phyloP scores from a whole-genome alignment of 2,797 vertebrate genomes.

The Chromis chromis region DNA sequence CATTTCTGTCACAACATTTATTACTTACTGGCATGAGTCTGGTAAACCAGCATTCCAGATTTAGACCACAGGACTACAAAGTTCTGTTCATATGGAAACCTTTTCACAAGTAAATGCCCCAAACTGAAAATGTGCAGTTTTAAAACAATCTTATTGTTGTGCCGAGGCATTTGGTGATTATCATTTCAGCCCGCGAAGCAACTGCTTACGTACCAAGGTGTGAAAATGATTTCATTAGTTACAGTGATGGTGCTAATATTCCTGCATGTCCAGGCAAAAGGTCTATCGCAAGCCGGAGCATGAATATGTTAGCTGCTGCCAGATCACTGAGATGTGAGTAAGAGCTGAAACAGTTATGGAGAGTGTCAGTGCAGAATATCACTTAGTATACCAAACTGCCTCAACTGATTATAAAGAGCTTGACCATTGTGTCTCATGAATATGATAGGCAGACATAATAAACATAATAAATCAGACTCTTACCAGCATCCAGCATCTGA shows the following conservation, averaged over 20 bases:
- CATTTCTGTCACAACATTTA: conserved; percentile 8
- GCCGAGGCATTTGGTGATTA: conserved; percentile 4
- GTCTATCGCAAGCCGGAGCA: conserved; percentile 15
- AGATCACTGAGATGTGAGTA: conserved; percentile 20
- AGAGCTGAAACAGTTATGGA: conserved; percentile 9
- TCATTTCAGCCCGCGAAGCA: conserved; percentile 17
- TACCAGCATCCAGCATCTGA: too few species aligned
- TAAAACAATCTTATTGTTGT: conserved; percentile 11
- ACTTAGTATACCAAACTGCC: not conserved
- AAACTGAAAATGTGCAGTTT: conserved; percentile 2
- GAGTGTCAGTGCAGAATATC: not conserved
- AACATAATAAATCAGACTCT: too few species aligned
- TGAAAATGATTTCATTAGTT: conserved; percentile 28
- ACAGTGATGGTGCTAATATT: conserved; percentile 28
- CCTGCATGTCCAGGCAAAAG: conserved; percentile 38
- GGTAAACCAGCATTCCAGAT: conserved; percentile 7
- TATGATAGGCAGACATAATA: too few species aligned
- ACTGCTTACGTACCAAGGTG: conserved; percentile 12
- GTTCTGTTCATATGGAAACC: not conserved
- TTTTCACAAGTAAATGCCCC: conserved; percentile 1
- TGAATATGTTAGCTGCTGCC: conserved; percentile 22
- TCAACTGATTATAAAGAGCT: not conserved
- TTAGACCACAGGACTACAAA: conserved; percentile 3
- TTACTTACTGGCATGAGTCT: conserved; percentile 17
- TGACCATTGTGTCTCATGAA: not conserved